Conservation (phyloP, 1,140 invertebrate genomes). For the Doryteuthis pealeii region DNA sequence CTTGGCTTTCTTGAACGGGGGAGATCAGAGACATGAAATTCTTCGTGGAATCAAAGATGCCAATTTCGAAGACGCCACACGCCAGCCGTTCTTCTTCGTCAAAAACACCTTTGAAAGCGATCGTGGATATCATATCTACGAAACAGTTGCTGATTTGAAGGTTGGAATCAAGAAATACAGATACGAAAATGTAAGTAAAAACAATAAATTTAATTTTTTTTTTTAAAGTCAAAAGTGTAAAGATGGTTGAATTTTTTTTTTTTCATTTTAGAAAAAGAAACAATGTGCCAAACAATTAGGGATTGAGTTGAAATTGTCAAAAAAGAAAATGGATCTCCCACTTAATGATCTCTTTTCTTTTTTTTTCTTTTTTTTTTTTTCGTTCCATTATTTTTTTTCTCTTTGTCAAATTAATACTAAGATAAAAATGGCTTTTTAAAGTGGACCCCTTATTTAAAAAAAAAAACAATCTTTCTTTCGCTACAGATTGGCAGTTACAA, state of each 20-base stretch:
- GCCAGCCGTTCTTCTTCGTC: constrained; percentile 48
- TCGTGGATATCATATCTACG: constrained; percentile 56
- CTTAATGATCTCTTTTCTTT: no score
- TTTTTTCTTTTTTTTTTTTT: no score
- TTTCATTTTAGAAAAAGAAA: no score
- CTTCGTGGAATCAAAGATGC: constrained; percentile 37
- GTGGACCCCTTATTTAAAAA: no score
- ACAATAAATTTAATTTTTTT: neutral
- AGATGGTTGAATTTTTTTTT: no score
- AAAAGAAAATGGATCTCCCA: no score
- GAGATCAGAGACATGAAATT: constrained; percentile 42
- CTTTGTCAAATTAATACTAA: no score
- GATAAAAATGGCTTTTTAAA: no score
- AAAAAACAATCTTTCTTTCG: neutral
- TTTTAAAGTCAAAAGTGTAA: no score
- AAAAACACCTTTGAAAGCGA: constrained; percentile 46
- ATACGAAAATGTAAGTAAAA: constrained; percentile 18
- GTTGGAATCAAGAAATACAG: constrained; percentile 5
- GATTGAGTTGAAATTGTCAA: no score
- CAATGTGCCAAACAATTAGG: no score
- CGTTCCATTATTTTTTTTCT: no score
- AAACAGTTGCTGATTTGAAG: constrained; percentile 16
- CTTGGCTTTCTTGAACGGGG: constrained; percentile 37
- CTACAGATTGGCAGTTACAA: constrained; percentile 56
- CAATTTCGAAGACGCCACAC: constrained; percentile 47